Conservation (phyloP, 2,888 invertebrate species). For the Cheilosia scutellata region DNA sequence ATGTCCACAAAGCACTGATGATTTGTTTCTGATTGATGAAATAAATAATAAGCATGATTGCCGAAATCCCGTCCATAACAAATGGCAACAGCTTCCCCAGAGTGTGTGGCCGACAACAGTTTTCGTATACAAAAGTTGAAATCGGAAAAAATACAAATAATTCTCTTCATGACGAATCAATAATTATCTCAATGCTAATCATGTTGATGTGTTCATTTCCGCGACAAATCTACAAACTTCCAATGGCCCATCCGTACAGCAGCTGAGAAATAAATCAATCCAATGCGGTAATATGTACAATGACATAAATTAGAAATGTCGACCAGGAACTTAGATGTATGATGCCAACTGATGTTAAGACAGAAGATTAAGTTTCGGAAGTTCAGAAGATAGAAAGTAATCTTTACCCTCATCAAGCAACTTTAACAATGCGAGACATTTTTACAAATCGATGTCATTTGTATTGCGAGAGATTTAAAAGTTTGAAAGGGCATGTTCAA, state of each 20-base stretch:
- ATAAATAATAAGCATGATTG: constrained; percentile 23
- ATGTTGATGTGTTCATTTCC: constrained; percentile 54
- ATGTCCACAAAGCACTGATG: neutral
- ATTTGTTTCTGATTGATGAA: constrained; percentile 41
- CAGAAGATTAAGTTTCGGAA: constrained; percentile 36
- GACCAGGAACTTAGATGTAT: neutral
- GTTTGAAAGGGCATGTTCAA: neutral
- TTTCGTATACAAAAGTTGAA: constrained; percentile 3
- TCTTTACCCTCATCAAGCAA: constrained; percentile 24
- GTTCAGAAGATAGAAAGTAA: constrained; percentile 39
- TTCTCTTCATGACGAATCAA: constrained; percentile 34
- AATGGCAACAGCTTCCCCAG: constrained; percentile 12
- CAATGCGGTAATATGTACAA: constrained; percentile 23
- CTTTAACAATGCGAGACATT: constrained; percentile 5
- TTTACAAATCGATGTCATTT: constrained; percentile 20
- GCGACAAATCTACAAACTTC: constrained; percentile 35
- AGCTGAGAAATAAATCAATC: constrained; percentile 22
- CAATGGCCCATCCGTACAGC: neutral
- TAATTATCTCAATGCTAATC: constrained; percentile 39
- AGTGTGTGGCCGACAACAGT: neutral
- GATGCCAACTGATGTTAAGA: constrained; percentile 42
- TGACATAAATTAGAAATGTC: constrained; percentile 43
- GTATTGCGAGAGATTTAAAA: neutral
- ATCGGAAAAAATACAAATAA: constrained; percentile 7
- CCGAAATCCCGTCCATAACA: constrained; percentile 16